Evolutionary conservation across 2,888 invertebrate genomes (phyloP).

Genomic region (Drosophila pegasa): DNA sequence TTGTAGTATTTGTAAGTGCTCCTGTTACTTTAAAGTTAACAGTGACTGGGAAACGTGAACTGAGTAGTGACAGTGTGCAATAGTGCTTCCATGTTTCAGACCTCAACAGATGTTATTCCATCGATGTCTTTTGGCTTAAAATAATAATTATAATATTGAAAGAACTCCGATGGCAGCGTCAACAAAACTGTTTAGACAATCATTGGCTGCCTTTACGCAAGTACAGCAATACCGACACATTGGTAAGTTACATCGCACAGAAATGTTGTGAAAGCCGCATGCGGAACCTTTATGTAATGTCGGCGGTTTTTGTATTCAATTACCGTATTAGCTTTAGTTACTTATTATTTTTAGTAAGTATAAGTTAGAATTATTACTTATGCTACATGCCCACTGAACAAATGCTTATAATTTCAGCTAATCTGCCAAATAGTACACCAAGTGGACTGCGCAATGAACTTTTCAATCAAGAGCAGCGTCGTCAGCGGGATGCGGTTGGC

Average conservation of each 20-base stretch:
- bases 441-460: slow-evolving; percentile 88
- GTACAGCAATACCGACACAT: slow-evolving; percentile 56
- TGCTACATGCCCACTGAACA: neutral
- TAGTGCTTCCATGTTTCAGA: neutral
- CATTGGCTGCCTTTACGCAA: slow-evolving; percentile 45
- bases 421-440: slow-evolving; percentile 19
- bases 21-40: neutral
- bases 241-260: slow-evolving; percentile 28
- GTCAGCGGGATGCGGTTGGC: slow-evolving; percentile 90
- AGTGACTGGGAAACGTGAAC: neutral
- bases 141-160: slow-evolving; percentile 11
- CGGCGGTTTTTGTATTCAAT: slow-evolving; percentile 6
- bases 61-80: neutral
- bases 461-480: slow-evolving; percentile 91
- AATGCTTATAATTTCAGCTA: slow-evolving; percentile 33
- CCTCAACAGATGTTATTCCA: slow-evolving; percentile 33
- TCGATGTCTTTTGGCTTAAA: slow-evolving; percentile 8
- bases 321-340: neutral
- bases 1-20: slow-evolving; percentile 3
- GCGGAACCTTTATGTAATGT: slow-evolving; percentile 58
- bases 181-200: slow-evolving; percentile 56
- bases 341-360: neutral
- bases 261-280: slow-evolving; percentile 1
- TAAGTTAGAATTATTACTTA: neutral
- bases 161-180: slow-evolving; percentile 58